Percentiles rank a stretch among this genome's conserved stretches.
phyloP scores from a whole-genome alignment of 1,140 invertebrate species.

The Aphidius ervi region DNA sequence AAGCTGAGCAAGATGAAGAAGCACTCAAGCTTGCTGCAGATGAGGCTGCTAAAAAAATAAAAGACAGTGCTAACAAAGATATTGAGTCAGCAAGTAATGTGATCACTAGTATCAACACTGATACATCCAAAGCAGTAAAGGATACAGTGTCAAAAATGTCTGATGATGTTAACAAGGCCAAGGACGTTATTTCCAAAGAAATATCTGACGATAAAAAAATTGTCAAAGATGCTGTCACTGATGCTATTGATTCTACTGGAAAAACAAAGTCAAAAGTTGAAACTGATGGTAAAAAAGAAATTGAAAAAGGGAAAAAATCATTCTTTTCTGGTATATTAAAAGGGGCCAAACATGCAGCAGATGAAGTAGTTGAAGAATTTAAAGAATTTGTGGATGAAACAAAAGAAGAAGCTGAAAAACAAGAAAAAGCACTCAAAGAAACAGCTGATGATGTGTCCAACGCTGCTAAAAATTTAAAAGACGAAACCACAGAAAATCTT shows the following conservation, averaged over 20 bases:
- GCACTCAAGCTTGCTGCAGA: not conserved
- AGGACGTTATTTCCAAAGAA: not conserved
- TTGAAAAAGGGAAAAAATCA: slow-evolving; percentile 20
- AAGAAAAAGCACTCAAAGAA: slow-evolving; percentile 17
- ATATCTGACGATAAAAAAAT: not conserved
- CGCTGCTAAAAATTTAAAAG: not conserved
- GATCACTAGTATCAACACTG: not conserved
- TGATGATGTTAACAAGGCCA: not conserved
- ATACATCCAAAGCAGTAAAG: slow-evolving; percentile 29
- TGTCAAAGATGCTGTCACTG: not conserved
- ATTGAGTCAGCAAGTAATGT: not conserved
- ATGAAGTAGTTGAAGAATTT: slow-evolving; percentile 31
- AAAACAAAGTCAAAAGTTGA: slow-evolving; percentile 1
- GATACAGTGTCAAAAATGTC: slow-evolving; percentile 20
- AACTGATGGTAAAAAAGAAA: slow-evolving; percentile 18
- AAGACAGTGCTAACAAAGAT: not conserved
- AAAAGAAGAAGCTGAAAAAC: slow-evolving; percentile 18
- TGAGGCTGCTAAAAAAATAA: slow-evolving; percentile 13
- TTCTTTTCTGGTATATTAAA: slow-evolving; percentile 32
- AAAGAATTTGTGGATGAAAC: slow-evolving; percentile 23
- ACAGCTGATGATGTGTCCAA: not conserved
- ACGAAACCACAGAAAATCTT: slow-evolving; percentile 4
- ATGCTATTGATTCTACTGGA: slow-evolving; percentile 5
- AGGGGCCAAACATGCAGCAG: slow-evolving; percentile 26
- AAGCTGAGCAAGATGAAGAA: slow-evolving; percentile 11